phyloP scores from a whole-genome alignment of 2,888 invertebrate genomes.

The Halocaridina rubra region DNA sequence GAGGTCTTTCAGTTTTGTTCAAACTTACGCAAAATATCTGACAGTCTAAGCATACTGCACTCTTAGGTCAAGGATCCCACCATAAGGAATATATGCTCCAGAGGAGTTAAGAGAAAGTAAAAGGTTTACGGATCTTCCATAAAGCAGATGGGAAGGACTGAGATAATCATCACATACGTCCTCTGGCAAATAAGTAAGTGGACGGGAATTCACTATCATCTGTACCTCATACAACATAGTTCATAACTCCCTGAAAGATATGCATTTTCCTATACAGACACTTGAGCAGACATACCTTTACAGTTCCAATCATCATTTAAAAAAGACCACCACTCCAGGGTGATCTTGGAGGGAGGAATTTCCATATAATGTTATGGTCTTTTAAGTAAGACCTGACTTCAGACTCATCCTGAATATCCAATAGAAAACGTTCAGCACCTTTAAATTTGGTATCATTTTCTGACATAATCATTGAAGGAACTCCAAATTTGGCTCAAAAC shows the following conservation, averaged over 20 bases:
- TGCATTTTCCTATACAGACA: not conserved
- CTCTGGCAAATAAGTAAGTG: not conserved
- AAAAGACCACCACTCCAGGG: not conserved
- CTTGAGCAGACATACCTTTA: not conserved
- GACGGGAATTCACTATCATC: not conserved
- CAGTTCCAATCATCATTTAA: not conserved
- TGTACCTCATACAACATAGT: not conserved
- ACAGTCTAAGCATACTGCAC: not conserved
- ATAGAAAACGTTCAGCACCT: not conserved
- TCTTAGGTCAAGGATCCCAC: not conserved
- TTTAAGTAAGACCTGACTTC: not conserved
- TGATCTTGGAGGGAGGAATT: not conserved
- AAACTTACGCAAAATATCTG: not conserved
- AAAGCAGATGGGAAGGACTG: not conserved
- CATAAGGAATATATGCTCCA: not conserved
- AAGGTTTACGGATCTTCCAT: not conserved
- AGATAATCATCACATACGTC: not conserved
- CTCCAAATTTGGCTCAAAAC: no score
- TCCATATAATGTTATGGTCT: not conserved
- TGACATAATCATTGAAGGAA: not conserved
- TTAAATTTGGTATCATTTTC: not conserved
- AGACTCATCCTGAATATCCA: not conserved
- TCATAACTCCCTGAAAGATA: not conserved
- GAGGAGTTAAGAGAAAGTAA: not conserved
- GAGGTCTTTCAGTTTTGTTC: not conserved